Evolutionary conservation across 2,797 vertebrate genomes (phyloP).

Genomic region (Mareca strepera): DNA sequence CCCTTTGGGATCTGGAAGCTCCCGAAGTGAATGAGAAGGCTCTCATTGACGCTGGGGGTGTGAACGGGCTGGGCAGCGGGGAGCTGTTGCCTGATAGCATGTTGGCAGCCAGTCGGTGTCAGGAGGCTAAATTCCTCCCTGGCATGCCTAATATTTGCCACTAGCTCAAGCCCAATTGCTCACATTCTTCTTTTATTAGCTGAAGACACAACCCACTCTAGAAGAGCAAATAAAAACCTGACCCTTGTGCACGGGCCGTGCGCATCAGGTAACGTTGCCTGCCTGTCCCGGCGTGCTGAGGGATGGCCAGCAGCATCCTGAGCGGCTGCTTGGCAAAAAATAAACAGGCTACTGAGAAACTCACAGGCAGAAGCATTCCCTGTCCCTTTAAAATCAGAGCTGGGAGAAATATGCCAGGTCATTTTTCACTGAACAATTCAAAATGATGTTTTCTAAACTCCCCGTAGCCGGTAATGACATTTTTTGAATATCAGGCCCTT

Average conservation of each 20-base stretch:
- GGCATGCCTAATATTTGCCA: not conserved
- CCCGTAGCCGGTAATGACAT: not conserved
- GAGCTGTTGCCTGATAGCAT: not conserved
- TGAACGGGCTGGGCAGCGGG: not conserved
- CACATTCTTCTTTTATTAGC: constrained; percentile 67
- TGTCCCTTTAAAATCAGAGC: not conserved
- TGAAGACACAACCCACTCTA: constrained; percentile 53
- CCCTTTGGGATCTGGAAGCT: not conserved
- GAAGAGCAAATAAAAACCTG: constrained; percentile 54
- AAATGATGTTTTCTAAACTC: not conserved
- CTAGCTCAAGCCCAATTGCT: constrained; percentile 5
- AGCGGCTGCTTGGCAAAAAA: not conserved
- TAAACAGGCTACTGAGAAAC: not conserved
- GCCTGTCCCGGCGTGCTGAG: not conserved
- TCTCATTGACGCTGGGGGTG: not conserved
- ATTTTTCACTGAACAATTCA: not conserved
- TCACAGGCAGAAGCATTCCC: not conserved
- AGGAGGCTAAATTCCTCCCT: constrained; percentile 27
- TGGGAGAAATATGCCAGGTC: not conserved
- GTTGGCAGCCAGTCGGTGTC: not conserved
- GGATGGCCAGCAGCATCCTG: not conserved
- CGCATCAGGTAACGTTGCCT: not conserved
- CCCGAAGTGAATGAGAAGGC: not conserved
- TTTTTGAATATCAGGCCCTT: not conserved
- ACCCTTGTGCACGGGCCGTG: not conserved